Evolutionary conservation across 2,113 vertebrate species (phyloP).

Genomic region (Rhynchopsitta pachyrhyncha): DNA sequence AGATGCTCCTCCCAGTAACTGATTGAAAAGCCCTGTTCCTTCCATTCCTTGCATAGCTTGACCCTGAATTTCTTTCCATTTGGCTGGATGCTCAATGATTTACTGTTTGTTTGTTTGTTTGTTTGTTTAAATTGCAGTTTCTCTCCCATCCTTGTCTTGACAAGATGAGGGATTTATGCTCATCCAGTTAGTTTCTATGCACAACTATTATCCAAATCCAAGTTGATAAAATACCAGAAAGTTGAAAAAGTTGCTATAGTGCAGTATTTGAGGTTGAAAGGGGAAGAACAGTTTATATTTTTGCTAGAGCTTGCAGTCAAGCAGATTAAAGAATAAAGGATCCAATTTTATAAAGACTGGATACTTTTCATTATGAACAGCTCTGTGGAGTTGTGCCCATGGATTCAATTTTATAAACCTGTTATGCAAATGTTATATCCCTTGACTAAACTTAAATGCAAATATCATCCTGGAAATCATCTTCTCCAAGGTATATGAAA

Average conservation of each 20-base stretch:
- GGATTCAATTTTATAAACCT: not conserved
- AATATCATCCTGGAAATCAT: not conserved
- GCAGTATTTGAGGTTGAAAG: not conserved
- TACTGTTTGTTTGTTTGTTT: not conserved
- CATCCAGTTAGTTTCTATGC: not conserved
- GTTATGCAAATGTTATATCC: not conserved
- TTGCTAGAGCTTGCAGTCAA: not conserved
- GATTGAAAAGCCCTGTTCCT: not conserved
- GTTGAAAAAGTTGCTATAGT: not conserved
- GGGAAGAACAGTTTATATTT: not conserved
- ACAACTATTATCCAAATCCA: not conserved
- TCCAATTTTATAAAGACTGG: not conserved
- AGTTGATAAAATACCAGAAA: not conserved
- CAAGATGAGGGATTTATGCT: not conserved
- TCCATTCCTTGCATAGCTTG: not conserved
- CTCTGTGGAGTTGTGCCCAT: not conserved
- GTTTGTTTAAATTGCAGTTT: not conserved
- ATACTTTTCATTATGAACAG: not conserved
- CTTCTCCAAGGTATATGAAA: not conserved
- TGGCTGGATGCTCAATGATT: not conserved
- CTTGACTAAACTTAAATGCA: not conserved
- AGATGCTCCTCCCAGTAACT: not conserved
- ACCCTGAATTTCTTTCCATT: not conserved
- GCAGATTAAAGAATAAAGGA: not conserved
- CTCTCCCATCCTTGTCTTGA: not conserved